Evolutionary conservation across 1,140 invertebrate genomes (phyloP), one percentile per base, ranked within the genome.

Genomic region (Sitobion miscanthi): DNA sequence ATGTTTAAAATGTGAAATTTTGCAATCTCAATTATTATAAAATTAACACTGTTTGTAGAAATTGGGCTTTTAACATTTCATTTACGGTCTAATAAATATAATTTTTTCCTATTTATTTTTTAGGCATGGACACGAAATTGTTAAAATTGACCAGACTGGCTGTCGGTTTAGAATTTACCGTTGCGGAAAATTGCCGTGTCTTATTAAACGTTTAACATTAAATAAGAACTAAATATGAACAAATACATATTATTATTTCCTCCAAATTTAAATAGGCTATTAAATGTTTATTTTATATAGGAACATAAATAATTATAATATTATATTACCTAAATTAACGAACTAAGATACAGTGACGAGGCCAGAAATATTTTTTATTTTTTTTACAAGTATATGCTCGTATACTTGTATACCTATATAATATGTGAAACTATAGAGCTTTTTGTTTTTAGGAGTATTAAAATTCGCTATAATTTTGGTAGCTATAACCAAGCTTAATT

Each of bases 161-260:
- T 45, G 83, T 42, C 21, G 38, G 25, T 86, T 45, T 47, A 87
- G 23, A 87, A 87, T 87, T 49, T 87, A 87, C 85, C 85, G 45
- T 87, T 86, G 45, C 14, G 21, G 11, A 0, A 47, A 86, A 86
- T 49, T 30, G 17, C 14, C 45, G 38, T 85, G 1, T 85, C 38
- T 23, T 25, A 11, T 45, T 85, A 85, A 85, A 85, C 82, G 83
- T 85, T 45, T 87, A 9, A 49, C 25, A 49, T 87, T 49, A 30
- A 38, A 87, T 30, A n/a, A 87, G 30, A 49, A 87, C 25, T 47
- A 30, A 87, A 49, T 30, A 23, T 47, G 45, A 49, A 87, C 45
- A 87, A 87, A 69, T n/a, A 69, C 14, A n/a, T 69, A 69, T 25
- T 62, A 62, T 69, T 69, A n/a, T 69, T 4, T 30, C 11, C 62